phyloP scores from a whole-genome alignment of 2,888 invertebrate genomes.

The Spodoptera picta region DNA sequence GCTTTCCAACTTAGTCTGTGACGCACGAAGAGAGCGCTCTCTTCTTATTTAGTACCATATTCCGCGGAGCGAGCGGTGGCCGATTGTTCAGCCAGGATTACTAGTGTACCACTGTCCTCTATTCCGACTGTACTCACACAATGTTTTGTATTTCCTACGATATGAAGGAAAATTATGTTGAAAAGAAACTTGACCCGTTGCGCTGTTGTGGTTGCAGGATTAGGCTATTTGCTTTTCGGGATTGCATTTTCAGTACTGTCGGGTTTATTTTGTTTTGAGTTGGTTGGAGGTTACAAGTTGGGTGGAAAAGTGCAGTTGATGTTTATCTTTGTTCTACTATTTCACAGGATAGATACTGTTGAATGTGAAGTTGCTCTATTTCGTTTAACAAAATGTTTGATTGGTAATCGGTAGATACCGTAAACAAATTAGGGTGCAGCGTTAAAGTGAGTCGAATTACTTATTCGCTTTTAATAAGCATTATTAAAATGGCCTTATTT shows the following conservation, averaged over 20 bases:
- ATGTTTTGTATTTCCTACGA: slow-evolving; percentile 48
- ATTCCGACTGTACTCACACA: slow-evolving; percentile 33
- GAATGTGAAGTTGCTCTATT: no score
- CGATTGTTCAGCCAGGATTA: slow-evolving; percentile 69
- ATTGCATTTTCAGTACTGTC: slow-evolving; percentile 9
- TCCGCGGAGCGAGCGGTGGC: slow-evolving; percentile 58
- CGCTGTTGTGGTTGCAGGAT: slow-evolving; percentile 24
- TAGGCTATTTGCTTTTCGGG: slow-evolving; percentile 21
- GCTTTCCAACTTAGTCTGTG: slow-evolving; percentile 56
- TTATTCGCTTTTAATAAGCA: no score
- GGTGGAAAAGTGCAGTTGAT: neutral
- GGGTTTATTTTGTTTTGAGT: neutral
- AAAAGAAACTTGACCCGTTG: slow-evolving; percentile 45
- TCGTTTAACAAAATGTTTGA: no score
- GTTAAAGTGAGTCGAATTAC: no score
- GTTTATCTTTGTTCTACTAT: neutral
- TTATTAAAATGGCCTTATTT: neutral
- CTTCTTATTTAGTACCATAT: slow-evolving; percentile 74
- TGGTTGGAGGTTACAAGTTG: neutral
- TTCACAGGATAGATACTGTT: neutral
- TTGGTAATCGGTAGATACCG: no score
- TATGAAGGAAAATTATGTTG: slow-evolving; percentile 44
- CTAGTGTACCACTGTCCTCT: slow-evolving; percentile 51
- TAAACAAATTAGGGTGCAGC: no score
- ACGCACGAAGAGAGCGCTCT: slow-evolving; percentile 49